Evolutionary conservation across 2,888 invertebrate genomes (phyloP).

Genomic region (Apotomis turbidana): DNA sequence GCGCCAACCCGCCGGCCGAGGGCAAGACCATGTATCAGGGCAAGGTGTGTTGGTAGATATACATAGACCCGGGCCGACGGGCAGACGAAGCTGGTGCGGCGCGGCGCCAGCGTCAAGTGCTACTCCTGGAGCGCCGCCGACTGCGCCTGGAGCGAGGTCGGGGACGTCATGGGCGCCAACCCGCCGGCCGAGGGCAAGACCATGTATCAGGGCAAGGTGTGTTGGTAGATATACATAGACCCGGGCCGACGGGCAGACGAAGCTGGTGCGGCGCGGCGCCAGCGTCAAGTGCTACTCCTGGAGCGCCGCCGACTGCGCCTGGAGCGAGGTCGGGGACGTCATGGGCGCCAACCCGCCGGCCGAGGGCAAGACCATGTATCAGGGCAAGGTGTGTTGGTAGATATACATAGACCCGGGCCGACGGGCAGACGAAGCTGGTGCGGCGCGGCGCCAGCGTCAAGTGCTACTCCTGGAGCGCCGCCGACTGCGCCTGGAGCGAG

Average conservation of each 20-base stretch:
- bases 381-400: slow-evolving; percentile 87
- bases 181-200: slow-evolving; percentile 90
- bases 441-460: slow-evolving; percentile 87
- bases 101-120: slow-evolving; percentile 88
- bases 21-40: slow-evolving; percentile 93
- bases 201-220: slow-evolving; percentile 91
- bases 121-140: slow-evolving; percentile 89
- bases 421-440: slow-evolving; percentile 84
- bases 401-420: too few relatives aligned
- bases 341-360: slow-evolving; percentile 89
- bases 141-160: slow-evolving; percentile 92
- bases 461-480: slow-evolving; percentile 90
- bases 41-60: slow-evolving; percentile 76
- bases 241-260: slow-evolving; percentile 53
- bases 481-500: slow-evolving; percentile 89
- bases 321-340: slow-evolving; percentile 96
- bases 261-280: slow-evolving; percentile 88
- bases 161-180: slow-evolving; percentile 93
- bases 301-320: slow-evolving; percentile 86
- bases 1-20: slow-evolving; percentile 87
- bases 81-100: slow-evolving; percentile 92
- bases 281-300: slow-evolving; percentile 92
- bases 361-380: slow-evolving; percentile 90
- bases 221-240: background rate
- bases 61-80: slow-evolving; percentile 83